phyloP scores from a whole-genome alignment of 2,113 vertebrate genomes.

The Hemiscyllium ocellatum region DNA sequence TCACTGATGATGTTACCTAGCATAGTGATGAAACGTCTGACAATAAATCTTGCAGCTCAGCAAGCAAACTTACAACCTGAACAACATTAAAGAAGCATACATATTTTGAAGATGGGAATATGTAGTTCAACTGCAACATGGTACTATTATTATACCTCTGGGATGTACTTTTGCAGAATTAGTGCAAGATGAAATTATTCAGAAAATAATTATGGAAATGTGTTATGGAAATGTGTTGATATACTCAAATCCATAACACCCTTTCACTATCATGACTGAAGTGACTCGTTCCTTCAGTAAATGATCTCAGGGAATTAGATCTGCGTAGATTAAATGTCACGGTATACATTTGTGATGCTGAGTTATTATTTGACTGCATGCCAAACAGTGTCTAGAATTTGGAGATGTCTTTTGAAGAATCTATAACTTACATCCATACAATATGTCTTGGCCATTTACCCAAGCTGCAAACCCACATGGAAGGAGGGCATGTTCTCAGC shows the following conservation, averaged over 20 bases:
- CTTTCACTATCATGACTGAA: neutral
- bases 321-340: neutral
- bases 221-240: neutral
- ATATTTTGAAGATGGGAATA: neutral
- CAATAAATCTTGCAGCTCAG: too few relatives aligned
- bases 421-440: neutral
- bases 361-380: neutral
- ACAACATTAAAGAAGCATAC: neutral
- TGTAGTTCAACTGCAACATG: neutral
- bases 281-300: neutral
- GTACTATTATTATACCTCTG: neutral
- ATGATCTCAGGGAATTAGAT: neutral
- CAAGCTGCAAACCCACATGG: neutral
- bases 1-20: too few relatives aligned
- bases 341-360: neutral
- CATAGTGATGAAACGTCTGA: too few relatives aligned
- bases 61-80: too few relatives aligned
- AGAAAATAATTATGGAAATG: neutral
- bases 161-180: neutral
- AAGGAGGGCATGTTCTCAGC: neutral
- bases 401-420: neutral
- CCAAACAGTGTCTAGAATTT: neutral
- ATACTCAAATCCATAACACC: neutral
- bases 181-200: neutral
- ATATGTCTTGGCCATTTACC: neutral